These are phyloP conservation scores for Parus major DNA, from an alignment of 2,113 vertebrate genomes.

Conservation along the genomic window DNA sequence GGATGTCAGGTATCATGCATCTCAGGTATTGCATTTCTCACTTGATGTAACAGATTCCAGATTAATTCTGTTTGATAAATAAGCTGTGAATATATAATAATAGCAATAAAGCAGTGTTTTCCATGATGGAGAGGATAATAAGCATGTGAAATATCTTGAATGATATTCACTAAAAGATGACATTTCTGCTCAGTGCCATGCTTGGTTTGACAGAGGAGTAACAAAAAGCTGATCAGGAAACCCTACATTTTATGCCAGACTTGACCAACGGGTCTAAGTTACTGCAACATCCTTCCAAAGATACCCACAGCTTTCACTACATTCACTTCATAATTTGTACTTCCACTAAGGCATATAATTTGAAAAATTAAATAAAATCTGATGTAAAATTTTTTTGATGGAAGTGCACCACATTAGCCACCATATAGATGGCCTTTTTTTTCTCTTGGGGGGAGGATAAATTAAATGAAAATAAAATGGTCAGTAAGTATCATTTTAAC, in stretches of 20 bases:
- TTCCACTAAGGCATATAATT: not conserved
- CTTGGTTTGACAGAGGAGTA: not conserved
- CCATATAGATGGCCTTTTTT: not conserved
- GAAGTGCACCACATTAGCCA: not conserved
- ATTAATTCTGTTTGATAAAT: not conserved
- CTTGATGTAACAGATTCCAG: not conserved
- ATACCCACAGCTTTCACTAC: not conserved
- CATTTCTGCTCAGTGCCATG: not conserved
- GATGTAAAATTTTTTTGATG: not conserved
- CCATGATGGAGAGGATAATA: not conserved
- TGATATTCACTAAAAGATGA: not conserved
- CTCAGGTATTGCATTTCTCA: not conserved
- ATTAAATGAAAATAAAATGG: not conserved
- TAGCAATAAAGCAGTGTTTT: not conserved
- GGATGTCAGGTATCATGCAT: not conserved
- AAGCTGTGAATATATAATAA: not conserved
- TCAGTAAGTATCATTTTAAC: not conserved
- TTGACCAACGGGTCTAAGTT: not conserved
- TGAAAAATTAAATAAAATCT: not conserved
- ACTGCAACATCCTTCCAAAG: not conserved
- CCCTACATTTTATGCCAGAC: not conserved
- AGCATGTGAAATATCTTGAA: not conserved
- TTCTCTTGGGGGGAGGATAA: accelerated
- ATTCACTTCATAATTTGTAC: not conserved
- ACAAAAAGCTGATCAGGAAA: not conserved